phyloP scores from a whole-genome alignment of 2,888 invertebrate species.

The Baccha elongata region DNA sequence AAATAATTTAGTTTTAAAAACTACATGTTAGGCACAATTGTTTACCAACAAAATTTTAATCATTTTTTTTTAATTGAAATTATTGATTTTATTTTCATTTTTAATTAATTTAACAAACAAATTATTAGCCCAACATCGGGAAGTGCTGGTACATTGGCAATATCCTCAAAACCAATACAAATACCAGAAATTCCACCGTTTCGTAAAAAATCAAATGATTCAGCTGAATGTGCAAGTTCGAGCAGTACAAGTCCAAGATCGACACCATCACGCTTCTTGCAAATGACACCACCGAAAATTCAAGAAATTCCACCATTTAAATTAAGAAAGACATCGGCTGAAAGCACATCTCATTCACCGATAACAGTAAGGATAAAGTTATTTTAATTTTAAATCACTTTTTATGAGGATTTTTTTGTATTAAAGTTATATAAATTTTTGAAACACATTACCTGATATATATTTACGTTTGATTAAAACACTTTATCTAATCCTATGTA shows the following conservation, averaged over 20 bases:
- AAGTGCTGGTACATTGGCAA: conserved; percentile 78
- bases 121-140: conserved; percentile 78
- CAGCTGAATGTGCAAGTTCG: conserved; percentile 79
- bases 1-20: conserved; percentile 31
- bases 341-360: conserved; percentile 82
- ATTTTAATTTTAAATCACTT: too few relatives aligned
- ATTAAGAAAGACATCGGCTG: conserved; percentile 84
- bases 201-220: conserved; percentile 81
- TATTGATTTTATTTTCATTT: conserved; percentile 48
- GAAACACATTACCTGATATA: too few relatives aligned
- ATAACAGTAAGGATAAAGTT: conserved; percentile 80
- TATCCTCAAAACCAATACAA: conserved; percentile 81
- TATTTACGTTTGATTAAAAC: too few relatives aligned
- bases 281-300: conserved; percentile 79
- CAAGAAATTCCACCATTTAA: conserved; percentile 84
- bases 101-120: conserved; percentile 18
- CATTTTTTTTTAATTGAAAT: conserved; percentile 39
- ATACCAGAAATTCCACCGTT: conserved; percentile 82
- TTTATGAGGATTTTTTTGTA: too few relatives aligned
- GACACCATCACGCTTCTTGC: conserved; percentile 75
- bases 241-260: conserved; percentile 79
- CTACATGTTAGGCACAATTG: conserved; percentile 51
- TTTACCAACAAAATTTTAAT: background rate
- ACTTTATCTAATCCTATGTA: too few relatives aligned
- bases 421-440: too few relatives aligned